A percentile compares a stretch with the other conserved stretches of the same genome.
Evolutionary conservation across 2,113 vertebrate species (phyloP).

Genomic region (Tragelaphus scriptus): DNA sequence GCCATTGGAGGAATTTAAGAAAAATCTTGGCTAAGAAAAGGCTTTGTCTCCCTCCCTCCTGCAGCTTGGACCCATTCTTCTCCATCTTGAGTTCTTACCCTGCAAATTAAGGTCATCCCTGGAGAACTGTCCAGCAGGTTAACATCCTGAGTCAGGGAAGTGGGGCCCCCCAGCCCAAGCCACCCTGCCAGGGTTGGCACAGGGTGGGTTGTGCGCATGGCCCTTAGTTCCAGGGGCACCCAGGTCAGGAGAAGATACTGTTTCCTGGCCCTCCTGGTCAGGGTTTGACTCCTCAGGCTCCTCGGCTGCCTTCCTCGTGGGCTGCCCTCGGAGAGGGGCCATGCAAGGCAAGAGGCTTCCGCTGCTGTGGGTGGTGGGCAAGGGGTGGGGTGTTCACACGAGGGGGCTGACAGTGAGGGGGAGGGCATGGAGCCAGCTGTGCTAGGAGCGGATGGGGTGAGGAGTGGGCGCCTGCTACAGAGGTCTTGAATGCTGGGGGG

Average conservation of each 20-base stretch:
- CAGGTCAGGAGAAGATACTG: accelerated
- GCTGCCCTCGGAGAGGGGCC: neutral
- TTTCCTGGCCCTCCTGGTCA: neutral
- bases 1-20: neutral
- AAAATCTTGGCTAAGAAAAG: neutral
- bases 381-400: too few relatives aligned
- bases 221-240: accelerated
- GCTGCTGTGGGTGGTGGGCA: neutral
- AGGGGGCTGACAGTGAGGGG: accelerated
- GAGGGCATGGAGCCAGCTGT: neutral
- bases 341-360: neutral
- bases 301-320: neutral
- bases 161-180: accelerated
- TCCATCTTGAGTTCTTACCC: neutral
- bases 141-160: neutral
- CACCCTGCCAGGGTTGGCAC: neutral
- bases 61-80: neutral
- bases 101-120: neutral
- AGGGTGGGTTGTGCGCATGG: accelerated
- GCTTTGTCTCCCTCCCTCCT: too few relatives aligned
- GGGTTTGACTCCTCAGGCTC: neutral
- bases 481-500: neutral
- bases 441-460: accelerated
- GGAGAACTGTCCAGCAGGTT: neutral
- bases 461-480: neutral